These are phyloP conservation scores for Yponomeuta plumbellus DNA, from an alignment of 2,888 invertebrate genomes.

Conservation along the genomic window DNA sequence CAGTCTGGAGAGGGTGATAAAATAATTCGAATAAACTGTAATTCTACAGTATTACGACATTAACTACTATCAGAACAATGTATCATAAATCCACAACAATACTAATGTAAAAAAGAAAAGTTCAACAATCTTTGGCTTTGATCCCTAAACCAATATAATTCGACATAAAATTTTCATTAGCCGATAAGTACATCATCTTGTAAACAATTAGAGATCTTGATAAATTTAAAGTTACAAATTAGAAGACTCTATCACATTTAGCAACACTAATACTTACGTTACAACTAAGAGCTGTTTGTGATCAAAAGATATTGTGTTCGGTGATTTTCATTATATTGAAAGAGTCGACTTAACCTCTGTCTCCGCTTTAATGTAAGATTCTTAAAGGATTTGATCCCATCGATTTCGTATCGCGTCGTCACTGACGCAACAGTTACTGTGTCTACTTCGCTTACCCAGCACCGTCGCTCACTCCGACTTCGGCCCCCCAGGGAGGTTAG, in stretches of 20 bases:
- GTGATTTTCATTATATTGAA: constrained; percentile 8
- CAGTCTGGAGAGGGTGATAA: constrained; percentile 73
- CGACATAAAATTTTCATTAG: constrained; percentile 58
- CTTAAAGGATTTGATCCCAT: constrained; percentile 78
- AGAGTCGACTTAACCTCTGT: constrained; percentile 52
- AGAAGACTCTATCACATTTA: constrained; percentile 73
- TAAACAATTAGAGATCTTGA: constrained; percentile 62
- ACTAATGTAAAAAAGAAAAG: constrained; percentile 70
- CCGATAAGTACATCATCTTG: constrained; percentile 53
- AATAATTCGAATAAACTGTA: constrained; percentile 59
- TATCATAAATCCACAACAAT: constrained; percentile 73
- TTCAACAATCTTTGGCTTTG: constrained; percentile 90
- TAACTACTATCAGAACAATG: constrained; percentile 69
- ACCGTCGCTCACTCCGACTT: background rate
- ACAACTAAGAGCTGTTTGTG: constrained; percentile 71
- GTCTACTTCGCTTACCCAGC: constrained; percentile 21
- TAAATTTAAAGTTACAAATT: constrained; percentile 63
- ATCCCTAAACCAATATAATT: constrained; percentile 85
- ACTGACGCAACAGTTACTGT: constrained; percentile 36
- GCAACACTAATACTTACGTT: constrained; percentile 66
- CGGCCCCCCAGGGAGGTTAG: background rate
- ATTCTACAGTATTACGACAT: constrained; percentile 59
- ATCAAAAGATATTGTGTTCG: constrained; percentile 31
- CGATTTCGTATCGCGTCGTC: constrained; percentile 69
- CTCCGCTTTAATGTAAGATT: constrained; percentile 68